These are phyloP conservation scores for Alauda arvensis DNA, from an alignment of 2,797 vertebrate genomes.

Conservation along the genomic window DNA sequence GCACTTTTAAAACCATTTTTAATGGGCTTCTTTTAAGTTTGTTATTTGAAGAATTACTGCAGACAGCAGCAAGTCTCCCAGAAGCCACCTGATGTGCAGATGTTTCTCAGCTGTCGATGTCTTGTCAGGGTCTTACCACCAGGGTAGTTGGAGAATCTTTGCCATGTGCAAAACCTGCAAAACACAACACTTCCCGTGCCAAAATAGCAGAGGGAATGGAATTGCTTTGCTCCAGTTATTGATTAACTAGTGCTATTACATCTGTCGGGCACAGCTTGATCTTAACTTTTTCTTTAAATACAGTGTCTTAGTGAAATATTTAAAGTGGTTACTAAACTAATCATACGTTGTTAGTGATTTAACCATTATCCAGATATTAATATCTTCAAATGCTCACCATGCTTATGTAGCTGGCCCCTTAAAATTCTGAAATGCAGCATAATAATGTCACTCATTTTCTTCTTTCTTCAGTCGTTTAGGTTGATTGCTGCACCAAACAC, in stretches of 20 bases:
- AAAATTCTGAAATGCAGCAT: background rate
- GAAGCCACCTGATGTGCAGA: conserved; percentile 3
- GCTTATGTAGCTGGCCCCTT: background rate
- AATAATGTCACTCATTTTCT: background rate
- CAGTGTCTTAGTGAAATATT: background rate
- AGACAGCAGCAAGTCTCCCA: background rate
- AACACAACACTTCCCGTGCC: background rate
- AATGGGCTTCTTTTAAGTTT: conserved; percentile 2
- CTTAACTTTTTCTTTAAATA: background rate
- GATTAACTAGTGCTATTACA: background rate
- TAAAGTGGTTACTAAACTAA: background rate
- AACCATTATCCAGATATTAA: background rate
- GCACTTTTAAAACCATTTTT: background rate
- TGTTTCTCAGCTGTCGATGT: background rate
- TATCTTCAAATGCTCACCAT: background rate
- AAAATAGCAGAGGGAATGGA: background rate
- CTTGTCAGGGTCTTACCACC: background rate
- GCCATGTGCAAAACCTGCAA: background rate
- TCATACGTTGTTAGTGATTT: background rate
- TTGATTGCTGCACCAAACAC: background rate
- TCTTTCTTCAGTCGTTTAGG: background rate
- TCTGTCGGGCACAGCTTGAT: background rate
- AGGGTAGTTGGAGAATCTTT: background rate
- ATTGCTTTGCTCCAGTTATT: conserved; percentile 11
- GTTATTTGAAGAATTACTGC: background rate